A percentile compares a stretch with the other conserved stretches of the same genome.
Conservation (phyloP, 1,140 invertebrate species). For the Caenorhabditis brenneri region DNA sequence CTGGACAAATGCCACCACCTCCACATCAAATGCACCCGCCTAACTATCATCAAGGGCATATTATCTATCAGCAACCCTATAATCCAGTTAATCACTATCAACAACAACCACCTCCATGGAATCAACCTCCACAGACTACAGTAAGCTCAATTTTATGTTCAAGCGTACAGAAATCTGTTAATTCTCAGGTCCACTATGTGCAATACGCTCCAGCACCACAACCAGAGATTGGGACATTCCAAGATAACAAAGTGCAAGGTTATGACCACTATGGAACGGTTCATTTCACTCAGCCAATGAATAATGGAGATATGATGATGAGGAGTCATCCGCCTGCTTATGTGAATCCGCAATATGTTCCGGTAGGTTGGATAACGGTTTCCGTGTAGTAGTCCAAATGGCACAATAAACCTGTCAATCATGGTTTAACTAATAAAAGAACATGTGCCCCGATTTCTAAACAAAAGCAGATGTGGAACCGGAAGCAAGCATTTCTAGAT, state of each 20-base stretch:
- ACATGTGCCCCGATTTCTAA: too few relatives aligned
- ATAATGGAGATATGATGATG: conserved; percentile 27
- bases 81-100: neutral
- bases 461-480: too few relatives aligned
- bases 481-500: too few relatives aligned
- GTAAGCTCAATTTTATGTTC: neutral
- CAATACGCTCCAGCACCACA: conserved; percentile 3
- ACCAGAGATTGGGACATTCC: neutral
- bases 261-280: conserved; percentile 18
- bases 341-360: neutral
- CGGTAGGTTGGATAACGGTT: neutral
- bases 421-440: too few relatives aligned
- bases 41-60: neutral
- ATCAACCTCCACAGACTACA: neutral
- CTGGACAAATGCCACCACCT: neutral
- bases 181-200: neutral
- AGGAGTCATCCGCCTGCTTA: neutral
- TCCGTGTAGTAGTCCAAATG: too few relatives aligned
- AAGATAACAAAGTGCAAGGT: conserved; percentile 9
- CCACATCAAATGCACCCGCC: neutral
- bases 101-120: neutral
- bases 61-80: neutral
- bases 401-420: too few relatives aligned
- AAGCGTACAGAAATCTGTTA: neutral
- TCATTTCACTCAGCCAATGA: conserved; percentile 10